Evolutionary conservation across 2,113 vertebrate species (phyloP).

Genomic region (Noctilio leporinus): DNA sequence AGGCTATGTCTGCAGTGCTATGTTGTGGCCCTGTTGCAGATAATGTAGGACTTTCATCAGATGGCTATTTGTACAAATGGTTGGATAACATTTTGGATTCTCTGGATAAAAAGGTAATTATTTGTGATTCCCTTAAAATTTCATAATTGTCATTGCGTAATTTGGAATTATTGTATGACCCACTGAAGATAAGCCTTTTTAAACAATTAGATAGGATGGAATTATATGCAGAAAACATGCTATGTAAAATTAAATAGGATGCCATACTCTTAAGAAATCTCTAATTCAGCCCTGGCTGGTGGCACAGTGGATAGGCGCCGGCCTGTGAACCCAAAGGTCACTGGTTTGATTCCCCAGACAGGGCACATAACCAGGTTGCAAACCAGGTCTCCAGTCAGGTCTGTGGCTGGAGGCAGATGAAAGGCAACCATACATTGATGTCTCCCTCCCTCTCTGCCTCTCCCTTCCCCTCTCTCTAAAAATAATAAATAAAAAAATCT

Average conservation of each 20-base stretch:
- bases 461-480: too few relatives aligned
- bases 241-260: background rate
- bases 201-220: background rate
- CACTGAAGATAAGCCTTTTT: background rate
- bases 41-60: constrained; percentile 97
- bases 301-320: too few relatives aligned
- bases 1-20: constrained; percentile 99
- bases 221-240: background rate
- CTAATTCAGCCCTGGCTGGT: too few relatives aligned
- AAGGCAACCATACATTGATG: too few relatives aligned
- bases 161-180: background rate
- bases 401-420: too few relatives aligned
- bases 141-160: background rate
- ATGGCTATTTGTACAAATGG: constrained; percentile 99
- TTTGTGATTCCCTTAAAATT: background rate
- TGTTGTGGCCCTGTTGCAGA: constrained; percentile 98
- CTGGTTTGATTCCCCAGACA: too few relatives aligned
- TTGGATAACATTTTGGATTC: constrained; percentile 99
- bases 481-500: too few relatives aligned
- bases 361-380: too few relatives aligned
- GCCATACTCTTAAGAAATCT: background rate
- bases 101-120: constrained; percentile 94
- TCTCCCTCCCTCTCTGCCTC: too few relatives aligned
- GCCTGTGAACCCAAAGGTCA: too few relatives aligned
- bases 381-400: too few relatives aligned